phyloP scores from a whole-genome alignment of 2,797 vertebrate genomes.

The Phrynocephalus guinanensis region DNA sequence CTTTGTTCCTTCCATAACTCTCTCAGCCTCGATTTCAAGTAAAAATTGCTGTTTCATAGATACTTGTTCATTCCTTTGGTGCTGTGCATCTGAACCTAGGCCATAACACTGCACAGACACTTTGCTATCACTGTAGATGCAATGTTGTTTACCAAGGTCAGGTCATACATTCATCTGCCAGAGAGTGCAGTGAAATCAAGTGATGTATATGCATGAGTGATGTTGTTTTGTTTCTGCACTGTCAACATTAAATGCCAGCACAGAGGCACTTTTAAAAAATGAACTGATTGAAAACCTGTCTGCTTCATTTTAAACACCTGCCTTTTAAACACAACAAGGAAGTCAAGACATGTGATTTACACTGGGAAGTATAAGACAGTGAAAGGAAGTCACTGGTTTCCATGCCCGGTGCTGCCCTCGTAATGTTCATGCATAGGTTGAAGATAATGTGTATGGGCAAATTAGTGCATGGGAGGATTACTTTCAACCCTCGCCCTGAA shows the following conservation, averaged over 20 bases:
- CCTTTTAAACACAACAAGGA: constrained; percentile 14
- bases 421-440: neutral
- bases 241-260: neutral
- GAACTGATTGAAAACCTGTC: neutral
- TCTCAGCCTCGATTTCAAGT: neutral
- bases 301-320: constrained; percentile 8
- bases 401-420: neutral
- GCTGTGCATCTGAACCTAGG: neutral
- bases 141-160: neutral
- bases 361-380: neutral
- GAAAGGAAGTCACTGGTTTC: neutral
- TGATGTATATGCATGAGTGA: neutral
- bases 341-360: neutral
- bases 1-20: neutral
- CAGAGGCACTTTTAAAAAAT: neutral
- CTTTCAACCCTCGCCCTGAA: neutral
- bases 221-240: neutral
- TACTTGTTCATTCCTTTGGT: neutral
- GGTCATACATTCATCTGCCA: neutral
- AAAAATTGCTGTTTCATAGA: neutral
- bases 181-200: neutral
- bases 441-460: neutral
- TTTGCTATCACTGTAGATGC: neutral
- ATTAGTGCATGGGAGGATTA: neutral
- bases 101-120: neutral